Conservation (phyloP, 2,797 vertebrate species). For the Fistularia tabacaria region DNA sequence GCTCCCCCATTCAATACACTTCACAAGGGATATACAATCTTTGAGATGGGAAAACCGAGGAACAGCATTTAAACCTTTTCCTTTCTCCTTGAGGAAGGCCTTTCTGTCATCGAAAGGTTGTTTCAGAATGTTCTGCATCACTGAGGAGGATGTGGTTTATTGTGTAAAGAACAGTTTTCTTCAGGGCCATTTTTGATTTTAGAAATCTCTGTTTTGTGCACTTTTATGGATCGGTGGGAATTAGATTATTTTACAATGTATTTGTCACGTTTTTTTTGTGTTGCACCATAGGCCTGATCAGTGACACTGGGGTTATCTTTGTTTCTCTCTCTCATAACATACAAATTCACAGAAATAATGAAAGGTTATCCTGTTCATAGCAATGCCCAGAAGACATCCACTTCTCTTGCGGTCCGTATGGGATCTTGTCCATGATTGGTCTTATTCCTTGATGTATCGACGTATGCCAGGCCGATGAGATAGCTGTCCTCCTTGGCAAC, state of each 20-base stretch:
- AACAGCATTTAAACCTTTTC: slow-evolving; percentile 36
- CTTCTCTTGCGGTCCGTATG: no score
- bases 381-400: no score
- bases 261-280: slow-evolving; percentile 2
- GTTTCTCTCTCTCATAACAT: no score
- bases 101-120: slow-evolving; percentile 14
- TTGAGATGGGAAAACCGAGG: slow-evolving; percentile 9
- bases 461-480: no score
- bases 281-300: not conserved
- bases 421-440: no score
- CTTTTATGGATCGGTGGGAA: not conserved
- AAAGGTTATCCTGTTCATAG: no score
- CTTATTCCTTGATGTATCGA: no score
- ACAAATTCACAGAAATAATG: no score
- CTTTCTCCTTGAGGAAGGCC: slow-evolving; percentile 29
- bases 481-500: no score
- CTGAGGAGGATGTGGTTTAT: slow-evolving; percentile 22
- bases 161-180: slow-evolving; percentile 18
- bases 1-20: no score
- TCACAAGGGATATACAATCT: slow-evolving; percentile 14
- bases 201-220: slow-evolving; percentile 2
- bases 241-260: not conserved
- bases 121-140: slow-evolving; percentile 18
- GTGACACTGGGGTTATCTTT: no score
- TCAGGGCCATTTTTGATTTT: not conserved